Evolutionary conservation across 2,797 vertebrate species (phyloP).

Genomic region (Taenioides sp.): DNA sequence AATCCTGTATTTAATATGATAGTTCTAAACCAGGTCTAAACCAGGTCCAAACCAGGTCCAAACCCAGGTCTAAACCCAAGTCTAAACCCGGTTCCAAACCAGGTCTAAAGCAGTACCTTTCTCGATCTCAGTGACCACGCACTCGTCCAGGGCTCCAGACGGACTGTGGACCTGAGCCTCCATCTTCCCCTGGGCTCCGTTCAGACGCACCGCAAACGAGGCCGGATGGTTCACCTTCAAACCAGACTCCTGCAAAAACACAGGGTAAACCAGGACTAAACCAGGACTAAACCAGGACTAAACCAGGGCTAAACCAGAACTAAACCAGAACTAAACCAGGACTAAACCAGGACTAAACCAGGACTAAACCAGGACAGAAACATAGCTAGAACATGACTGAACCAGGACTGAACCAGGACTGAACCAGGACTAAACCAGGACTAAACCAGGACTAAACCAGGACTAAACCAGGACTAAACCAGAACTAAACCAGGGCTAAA

Average conservation of each 20-base stretch:
- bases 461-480: neutral
- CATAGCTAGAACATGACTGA: no score
- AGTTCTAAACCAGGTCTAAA: neutral
- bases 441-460: no score
- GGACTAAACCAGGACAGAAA: neutral
- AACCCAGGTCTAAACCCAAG: no score
- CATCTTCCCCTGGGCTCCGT: constrained; percentile 92
- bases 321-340: constrained; percentile 12
- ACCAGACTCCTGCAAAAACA: constrained; percentile 86
- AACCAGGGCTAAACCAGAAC: neutral
- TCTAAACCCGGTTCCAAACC: neutral
- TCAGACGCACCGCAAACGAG: constrained; percentile 94
- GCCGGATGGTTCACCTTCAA: constrained; percentile 96
- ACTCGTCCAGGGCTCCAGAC: constrained; percentile 92
- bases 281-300: neutral
- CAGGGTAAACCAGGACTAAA: constrained; percentile 4
- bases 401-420: no score
- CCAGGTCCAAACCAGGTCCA: no score
- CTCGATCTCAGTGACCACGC: constrained; percentile 91
- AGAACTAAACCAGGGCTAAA: neutral
- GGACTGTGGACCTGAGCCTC: constrained; percentile 94
- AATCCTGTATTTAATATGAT: neutral
- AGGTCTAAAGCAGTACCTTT: constrained; percentile 71
- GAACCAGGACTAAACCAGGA: neutral
- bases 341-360: neutral